These are phyloP conservation scores for Cataglyphis livida DNA, from an alignment of 2,888 invertebrate species.

Conservation along the genomic window DNA sequence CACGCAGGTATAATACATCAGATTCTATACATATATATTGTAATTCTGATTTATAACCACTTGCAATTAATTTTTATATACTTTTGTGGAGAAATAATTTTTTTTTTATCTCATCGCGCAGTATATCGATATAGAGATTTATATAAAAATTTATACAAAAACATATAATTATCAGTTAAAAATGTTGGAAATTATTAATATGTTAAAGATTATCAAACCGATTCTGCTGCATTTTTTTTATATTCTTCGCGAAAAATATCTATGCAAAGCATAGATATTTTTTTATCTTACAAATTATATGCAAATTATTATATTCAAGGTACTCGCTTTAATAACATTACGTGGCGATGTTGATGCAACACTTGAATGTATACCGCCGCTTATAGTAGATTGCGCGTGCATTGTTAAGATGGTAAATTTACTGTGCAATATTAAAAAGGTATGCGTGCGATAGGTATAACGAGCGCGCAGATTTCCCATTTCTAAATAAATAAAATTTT, in stretches of 20 bases:
- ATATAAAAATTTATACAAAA: neutral
- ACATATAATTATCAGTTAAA: neutral
- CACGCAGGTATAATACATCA: slow-evolving; percentile 6
- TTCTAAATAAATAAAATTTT: slow-evolving; percentile 30
- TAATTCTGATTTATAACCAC: neutral
- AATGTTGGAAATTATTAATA: neutral
- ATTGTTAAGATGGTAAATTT: slow-evolving; percentile 14
- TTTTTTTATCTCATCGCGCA: neutral
- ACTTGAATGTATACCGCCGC: slow-evolving; percentile 30
- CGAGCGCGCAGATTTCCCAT: neutral
- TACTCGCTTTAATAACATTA: slow-evolving; percentile 32
- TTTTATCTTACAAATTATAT: neutral
- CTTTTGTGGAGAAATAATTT: neutral
- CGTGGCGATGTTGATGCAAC: neutral
- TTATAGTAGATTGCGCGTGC: slow-evolving; percentile 10
- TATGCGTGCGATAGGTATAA: neutral
- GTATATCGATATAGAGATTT: too few relatives aligned
- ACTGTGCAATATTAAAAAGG: neutral
- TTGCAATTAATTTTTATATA: neutral
- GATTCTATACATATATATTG: neutral
- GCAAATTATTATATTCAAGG: slow-evolving; percentile 3
- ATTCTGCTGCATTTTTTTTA: neutral
- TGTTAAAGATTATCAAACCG: neutral
- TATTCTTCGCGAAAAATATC: neutral
- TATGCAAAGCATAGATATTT: neutral